A percentile compares a stretch with the other conserved stretches of the same genome.
Conservation (phyloP, 23 tunicate species). For the Ciona savignyi region DNA sequence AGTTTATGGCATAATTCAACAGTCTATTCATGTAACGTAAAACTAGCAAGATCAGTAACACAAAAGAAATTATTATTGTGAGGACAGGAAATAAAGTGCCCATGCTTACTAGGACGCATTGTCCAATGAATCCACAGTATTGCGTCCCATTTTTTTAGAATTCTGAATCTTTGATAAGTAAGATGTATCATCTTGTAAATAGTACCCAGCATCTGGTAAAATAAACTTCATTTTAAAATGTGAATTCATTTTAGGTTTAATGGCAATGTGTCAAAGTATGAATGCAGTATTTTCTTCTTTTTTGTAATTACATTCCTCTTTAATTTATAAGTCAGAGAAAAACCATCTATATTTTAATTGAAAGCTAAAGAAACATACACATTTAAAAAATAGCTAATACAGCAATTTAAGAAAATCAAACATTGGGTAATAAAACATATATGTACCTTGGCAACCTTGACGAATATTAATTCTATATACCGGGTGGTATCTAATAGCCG, state of each 20-base stretch:
- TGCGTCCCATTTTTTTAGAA: slow-evolving; percentile 26
- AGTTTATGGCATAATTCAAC: no score
- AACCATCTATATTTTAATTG: no score
- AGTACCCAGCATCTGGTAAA: slow-evolving; percentile 26
- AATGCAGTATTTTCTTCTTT: no score
- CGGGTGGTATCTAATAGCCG: no score
- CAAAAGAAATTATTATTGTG: slow-evolving; percentile 5
- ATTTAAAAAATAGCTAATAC: no score
- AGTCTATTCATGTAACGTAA: neutral
- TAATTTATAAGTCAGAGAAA: no score
- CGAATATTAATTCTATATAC: no score
- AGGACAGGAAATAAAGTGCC: slow-evolving; percentile 11
- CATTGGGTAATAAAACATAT: no score
- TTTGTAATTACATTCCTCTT: no score
- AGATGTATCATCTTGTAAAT: slow-evolving; percentile 42
- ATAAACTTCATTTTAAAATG: slow-evolving; percentile 9
- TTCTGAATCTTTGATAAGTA: slow-evolving; percentile 16
- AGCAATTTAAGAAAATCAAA: no score
- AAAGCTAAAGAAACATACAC: no score
- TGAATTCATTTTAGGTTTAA: slow-evolving; percentile 34
- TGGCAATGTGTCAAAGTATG: slow-evolving; percentile 15
- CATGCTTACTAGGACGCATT: slow-evolving; percentile 10
- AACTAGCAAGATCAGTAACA: slow-evolving; percentile 3
- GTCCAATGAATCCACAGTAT: slow-evolving; percentile 14
- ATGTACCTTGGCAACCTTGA: no score